phyloP scores from a whole-genome alignment of 2,888 invertebrate species.

The Epinotia bilunana region DNA sequence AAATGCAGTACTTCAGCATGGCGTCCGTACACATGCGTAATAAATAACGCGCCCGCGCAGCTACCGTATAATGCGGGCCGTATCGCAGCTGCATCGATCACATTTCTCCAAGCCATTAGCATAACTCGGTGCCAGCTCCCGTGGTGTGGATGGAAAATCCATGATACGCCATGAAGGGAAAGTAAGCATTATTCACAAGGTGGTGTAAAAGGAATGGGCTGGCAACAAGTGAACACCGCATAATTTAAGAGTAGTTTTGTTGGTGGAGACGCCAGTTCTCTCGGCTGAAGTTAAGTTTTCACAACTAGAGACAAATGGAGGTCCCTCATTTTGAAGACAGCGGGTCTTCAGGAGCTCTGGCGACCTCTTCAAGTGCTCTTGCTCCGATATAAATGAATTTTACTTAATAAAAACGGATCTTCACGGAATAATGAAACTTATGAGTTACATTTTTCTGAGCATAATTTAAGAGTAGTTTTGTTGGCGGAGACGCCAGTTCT shows the following conservation, averaged over 20 bases:
- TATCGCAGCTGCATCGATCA: constrained; percentile 58
- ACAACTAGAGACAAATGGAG: no score
- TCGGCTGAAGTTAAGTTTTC: no score
- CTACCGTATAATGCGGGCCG: constrained; percentile 45
- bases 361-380: no score
- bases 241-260: no score
- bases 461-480: no score
- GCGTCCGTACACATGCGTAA: constrained; percentile 43
- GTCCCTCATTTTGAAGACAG: background rate
- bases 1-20: constrained; percentile 18
- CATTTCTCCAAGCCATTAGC: constrained; percentile 61
- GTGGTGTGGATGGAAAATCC: constrained; percentile 21
- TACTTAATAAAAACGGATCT: background rate
- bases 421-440: background rate
- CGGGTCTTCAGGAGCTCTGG: background rate
- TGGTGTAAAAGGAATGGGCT: background rate
- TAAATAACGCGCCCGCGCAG: constrained; percentile 49
- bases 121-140: constrained; percentile 50
- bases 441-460: no score
- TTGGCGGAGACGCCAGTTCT: no score
- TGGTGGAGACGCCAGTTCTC: no score
- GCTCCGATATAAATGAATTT: no score
- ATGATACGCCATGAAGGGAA: constrained; percentile 53
- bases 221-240: background rate
- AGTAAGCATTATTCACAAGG: constrained; percentile 1